Evolutionary conservation across 2,113 vertebrate species (phyloP), one percentile per base, ranked within the genome.

Genomic region (Eonycteris spelaea): DNA sequence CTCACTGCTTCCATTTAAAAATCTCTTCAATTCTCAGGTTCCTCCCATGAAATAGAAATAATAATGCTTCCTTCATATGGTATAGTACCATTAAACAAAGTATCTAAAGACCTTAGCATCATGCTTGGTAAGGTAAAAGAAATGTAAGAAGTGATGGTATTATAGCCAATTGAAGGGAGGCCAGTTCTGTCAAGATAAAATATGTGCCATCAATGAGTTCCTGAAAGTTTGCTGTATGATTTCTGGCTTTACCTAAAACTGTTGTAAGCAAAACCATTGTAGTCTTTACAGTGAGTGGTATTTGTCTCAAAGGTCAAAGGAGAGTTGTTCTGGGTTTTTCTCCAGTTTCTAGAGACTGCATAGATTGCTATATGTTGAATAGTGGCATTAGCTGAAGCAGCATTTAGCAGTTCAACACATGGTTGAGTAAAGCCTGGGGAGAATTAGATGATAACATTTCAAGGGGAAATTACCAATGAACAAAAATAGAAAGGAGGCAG

Each of bases 401-500:
- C 95, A 96, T 95, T 97, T 97, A 97, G 89, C 93, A 96, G 92
- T 96, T 97, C 95, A 97, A 94, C 96, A 96, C 94, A 94, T 63
- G 85, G 95, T 79, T 96, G 84, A 89, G 96, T 78, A 97, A 96
- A 94, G 84, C 90, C 73, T 90, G 30, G 77, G 87, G 67, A 95
- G 95, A 97, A 97, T 92, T 96, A 93, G 74, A 97, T 95, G 94
- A 95, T 92, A 95, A 90, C 96, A 95, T 97, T 97, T 95, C 95
- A 95, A 95, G 96, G 77, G 85, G 92, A 97, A 97, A 97, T 92
- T 95, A 70, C 77, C 94, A 96, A 95, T 86, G 96, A 86, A 96
- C 84, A 97, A 96, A 97, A 97, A 91, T 94, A 97, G 97, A 77
- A 88, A 97, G 43, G 35, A 97, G 85, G 75, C 87, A 96, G 80